Conservation (phyloP, 2,113 vertebrate genomes). For the Nannospalax galili region DNA sequence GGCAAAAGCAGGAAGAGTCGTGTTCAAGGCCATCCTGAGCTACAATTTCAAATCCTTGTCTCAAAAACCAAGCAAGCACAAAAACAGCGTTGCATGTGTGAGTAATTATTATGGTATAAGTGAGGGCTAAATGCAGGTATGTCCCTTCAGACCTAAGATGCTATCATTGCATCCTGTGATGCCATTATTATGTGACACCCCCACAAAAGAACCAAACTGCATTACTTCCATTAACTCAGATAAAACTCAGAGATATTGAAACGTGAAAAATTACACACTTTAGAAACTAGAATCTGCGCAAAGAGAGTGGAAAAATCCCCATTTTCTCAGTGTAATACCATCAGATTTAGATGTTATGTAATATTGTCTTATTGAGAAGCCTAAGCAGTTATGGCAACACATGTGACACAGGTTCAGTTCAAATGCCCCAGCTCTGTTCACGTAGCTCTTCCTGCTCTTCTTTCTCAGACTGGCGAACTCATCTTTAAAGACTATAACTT, state of each 20-base stretch:
- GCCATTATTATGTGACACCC: neutral
- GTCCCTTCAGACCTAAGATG: neutral
- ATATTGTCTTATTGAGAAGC: neutral
- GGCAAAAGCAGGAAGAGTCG: neutral
- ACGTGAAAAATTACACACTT: neutral
- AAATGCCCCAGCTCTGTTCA: neutral
- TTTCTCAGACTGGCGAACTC: neutral
- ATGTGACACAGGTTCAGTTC: neutral
- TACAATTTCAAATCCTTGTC: neutral
- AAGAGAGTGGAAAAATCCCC: neutral
- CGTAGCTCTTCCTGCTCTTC: neutral
- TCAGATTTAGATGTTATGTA: neutral
- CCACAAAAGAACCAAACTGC: neutral
- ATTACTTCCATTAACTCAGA: neutral
- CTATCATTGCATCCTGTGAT: neutral
- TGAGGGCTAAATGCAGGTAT: neutral
- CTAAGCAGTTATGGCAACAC: neutral
- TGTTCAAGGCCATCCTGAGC: neutral
- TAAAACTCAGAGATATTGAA: neutral
- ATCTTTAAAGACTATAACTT: neutral
- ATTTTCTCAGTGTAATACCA: neutral
- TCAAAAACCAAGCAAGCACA: neutral
- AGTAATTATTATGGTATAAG: neutral
- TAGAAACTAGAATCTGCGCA: neutral
- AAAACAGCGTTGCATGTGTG: neutral